Percentiles rank a stretch among this genome's conserved stretches.
phyloP scores from a whole-genome alignment of 92 coral and sea anemone genomes.

The Porites divaricata region DNA sequence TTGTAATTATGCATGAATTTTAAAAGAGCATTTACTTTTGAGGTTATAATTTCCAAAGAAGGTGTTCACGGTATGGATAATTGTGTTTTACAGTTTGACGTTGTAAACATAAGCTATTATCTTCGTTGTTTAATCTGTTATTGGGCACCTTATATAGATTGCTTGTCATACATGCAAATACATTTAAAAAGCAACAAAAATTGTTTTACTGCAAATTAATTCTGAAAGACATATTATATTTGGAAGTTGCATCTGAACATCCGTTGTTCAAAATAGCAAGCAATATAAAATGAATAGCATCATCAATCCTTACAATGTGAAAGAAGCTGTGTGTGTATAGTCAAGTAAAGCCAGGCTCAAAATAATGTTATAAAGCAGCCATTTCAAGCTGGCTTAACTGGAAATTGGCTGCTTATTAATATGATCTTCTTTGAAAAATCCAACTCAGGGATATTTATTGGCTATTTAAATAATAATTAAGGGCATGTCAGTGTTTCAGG shows the following conservation, averaged over 20 bases:
- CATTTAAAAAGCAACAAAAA: neutral
- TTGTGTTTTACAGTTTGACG: neutral
- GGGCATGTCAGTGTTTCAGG: too few relatives aligned
- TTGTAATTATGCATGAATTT: neutral
- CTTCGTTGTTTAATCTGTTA: neutral
- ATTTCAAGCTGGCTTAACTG: too few relatives aligned
- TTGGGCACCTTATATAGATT: neutral
- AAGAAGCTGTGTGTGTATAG: too few relatives aligned
- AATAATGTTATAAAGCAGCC: too few relatives aligned
- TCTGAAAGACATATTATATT: neutral
- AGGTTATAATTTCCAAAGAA: too few relatives aligned
- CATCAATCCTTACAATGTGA: neutral
- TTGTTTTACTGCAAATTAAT: neutral
- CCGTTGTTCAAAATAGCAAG: neutral
- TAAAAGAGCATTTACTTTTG: neutral
- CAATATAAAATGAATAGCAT: neutral
- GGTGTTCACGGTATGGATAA: neutral
- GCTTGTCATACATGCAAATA: neutral
- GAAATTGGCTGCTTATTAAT: too few relatives aligned
- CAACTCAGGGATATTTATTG: too few relatives aligned
- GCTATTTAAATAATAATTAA: too few relatives aligned
- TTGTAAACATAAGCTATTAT: neutral
- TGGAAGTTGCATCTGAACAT: neutral
- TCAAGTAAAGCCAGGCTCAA: too few relatives aligned
- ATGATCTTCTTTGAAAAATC: too few relatives aligned